Base-by-base conservation (phyloP, 2,113 vertebrate species). In the Ceuthmochares aereus region DNA sequence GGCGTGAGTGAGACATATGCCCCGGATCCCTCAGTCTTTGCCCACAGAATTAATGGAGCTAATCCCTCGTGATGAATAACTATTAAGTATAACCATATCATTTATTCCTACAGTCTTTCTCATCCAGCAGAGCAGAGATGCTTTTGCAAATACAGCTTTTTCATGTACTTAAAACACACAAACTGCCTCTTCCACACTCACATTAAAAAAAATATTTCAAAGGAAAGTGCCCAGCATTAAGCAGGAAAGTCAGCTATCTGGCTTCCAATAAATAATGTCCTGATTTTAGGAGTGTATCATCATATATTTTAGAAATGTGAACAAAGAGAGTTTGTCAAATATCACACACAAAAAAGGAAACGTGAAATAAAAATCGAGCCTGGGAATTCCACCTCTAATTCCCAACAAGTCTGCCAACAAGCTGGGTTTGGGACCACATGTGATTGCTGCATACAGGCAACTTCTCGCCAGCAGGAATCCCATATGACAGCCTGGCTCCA, bases 401-500 rank as follows among this genome's bases (percentile, higher is more conserved):
- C 43, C 47, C 64, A 59, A 9, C 12, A 32, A 56, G 36, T 26
- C 47, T 34, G 14, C 12, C 45, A 54, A 26, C 20, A 29, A 29
- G 63, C 37, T 37, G 64, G 42, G 47, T 13, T 79, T 43, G 17
- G 51, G 75, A 40, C 18, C 1, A 1, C 7, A 0, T 16, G 34
- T 32, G 30, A 26, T 62, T n/a, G 73, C 73, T 67, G 55, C 32
- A 8, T 2, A 19, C 4, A 21, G 10, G 62, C 55, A 68, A 2
- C 70, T 56, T 55, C 49, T 25, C 1, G 58, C 3, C 2, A 10
- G 40, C 6, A 34, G 82, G 67, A 58, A 69, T 27, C 23, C 20
- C 8, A 42, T 18, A 3, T 7, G 0, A 2, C 6, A 5, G 0
- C 16, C 23, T 3, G 2, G 42, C 36, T 43, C 25, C 34, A 7